A percentile compares a stretch with the other conserved stretches of the same genome.
Conservation (phyloP, 1,140 invertebrate genomes). For the Psix sp. region DNA sequence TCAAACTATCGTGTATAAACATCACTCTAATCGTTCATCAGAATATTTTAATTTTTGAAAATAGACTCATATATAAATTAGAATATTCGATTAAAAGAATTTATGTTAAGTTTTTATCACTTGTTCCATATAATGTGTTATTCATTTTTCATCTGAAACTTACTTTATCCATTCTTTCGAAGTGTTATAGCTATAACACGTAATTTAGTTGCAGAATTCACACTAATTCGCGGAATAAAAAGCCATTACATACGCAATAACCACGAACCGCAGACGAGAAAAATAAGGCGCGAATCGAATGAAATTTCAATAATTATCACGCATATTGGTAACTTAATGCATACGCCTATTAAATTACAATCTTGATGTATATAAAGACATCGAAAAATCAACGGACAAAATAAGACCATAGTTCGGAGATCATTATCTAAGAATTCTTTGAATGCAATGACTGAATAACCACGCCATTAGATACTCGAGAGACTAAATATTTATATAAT, state of each 20-base stretch:
- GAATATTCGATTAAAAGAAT: too few relatives aligned
- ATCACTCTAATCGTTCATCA: conserved; percentile 3
- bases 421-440: neutral
- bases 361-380: neutral
- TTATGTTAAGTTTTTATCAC: too few relatives aligned
- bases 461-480: conserved; percentile 14
- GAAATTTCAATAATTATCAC: neutral
- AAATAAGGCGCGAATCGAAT: neutral
- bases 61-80: too few relatives aligned
- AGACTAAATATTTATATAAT: conserved; percentile 27
- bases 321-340: neutral
- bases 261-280: too few relatives aligned
- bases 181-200: too few relatives aligned
- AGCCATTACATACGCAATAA: too few relatives aligned
- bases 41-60: too few relatives aligned
- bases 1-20: conserved; percentile 17
- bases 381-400: neutral
- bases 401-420: neutral
- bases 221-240: too few relatives aligned
- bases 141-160: too few relatives aligned
- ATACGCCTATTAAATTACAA: neutral
- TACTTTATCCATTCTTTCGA: too few relatives aligned
- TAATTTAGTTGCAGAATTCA: too few relatives aligned
- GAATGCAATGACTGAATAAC: conserved; percentile 22
- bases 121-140: too few relatives aligned